A percentile compares a stretch with the other conserved stretches of the same genome.
phyloP scores from a whole-genome alignment of 1,140 invertebrate species.

The Bacillus rossius region DNA sequence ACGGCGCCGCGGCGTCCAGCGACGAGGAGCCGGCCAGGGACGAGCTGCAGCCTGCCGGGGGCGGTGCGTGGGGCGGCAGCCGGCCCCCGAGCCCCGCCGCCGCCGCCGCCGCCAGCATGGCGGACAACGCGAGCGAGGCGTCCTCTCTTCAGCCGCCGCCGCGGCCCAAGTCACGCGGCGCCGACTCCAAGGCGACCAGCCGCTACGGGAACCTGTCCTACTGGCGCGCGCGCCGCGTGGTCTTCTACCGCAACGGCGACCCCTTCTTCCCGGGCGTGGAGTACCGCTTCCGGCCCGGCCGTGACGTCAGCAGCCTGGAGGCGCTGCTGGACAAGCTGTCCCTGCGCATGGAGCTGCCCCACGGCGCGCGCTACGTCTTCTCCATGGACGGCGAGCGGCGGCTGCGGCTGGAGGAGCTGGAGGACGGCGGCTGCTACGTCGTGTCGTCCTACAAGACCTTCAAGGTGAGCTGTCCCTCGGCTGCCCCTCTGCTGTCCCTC shows the following conservation, averaged over 20 bases:
- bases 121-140: slow-evolving; percentile 21
- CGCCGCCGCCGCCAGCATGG: slow-evolving; percentile 26
- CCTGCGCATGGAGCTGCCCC: slow-evolving; percentile 70
- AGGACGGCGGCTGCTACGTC: slow-evolving; percentile 86
- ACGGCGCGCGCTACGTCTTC: slow-evolving; percentile 85
- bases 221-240: slow-evolving; percentile 76
- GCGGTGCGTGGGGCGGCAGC: slow-evolving; percentile 50
- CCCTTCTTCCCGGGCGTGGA: slow-evolving; percentile 85
- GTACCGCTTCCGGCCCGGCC: slow-evolving; percentile 80
- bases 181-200: slow-evolving; percentile 43
- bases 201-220: slow-evolving; percentile 73
- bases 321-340: slow-evolving; percentile 79
- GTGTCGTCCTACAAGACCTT: slow-evolving; percentile 89
- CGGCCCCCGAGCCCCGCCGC: slow-evolving; percentile 48
- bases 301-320: slow-evolving; percentile 83
- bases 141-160: slow-evolving; percentile 40
- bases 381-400: slow-evolving; percentile 84
- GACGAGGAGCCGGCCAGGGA: slow-evolving; percentile 10
- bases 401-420: slow-evolving; percentile 75
- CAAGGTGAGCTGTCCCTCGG: slow-evolving; percentile 61
- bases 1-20: too few relatives aligned
- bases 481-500: too few relatives aligned
- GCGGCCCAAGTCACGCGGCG: slow-evolving; percentile 44
- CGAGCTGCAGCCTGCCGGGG: slow-evolving; percentile 42
- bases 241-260: slow-evolving; percentile 92